These are phyloP conservation scores for Harmothoe impar DNA, from an alignment of 2,888 invertebrate genomes.

Conservation along the genomic window DNA sequence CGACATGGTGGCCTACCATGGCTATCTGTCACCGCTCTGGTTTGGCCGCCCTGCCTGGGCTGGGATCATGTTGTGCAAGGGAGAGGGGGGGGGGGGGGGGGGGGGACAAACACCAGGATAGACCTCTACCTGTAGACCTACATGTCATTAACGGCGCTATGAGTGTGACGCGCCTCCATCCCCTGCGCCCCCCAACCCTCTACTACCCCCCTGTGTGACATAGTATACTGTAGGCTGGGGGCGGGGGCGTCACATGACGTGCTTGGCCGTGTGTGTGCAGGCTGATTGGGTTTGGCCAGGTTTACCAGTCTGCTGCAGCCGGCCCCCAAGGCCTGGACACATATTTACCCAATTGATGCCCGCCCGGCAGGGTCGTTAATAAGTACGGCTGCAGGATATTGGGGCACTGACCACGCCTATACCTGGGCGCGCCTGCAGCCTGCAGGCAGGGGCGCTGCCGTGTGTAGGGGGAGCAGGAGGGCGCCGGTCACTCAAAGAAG, in stretches of 20 bases:
- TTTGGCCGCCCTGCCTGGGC: neutral
- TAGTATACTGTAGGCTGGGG: no score
- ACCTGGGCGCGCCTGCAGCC: constrained; percentile 1
- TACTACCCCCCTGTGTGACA: no score
- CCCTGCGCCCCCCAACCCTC: neutral
- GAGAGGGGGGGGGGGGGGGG: neutral
- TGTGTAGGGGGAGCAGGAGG: neutral
- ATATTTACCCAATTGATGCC: constrained; percentile 26
- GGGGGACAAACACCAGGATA: neutral
- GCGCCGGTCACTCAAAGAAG: neutral
- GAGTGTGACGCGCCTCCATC: neutral
- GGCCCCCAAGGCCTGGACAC: neutral
- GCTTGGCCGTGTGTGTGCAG: neutral
- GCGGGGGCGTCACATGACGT: neutral
- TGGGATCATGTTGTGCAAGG: neutral
- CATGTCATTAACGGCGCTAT: neutral
- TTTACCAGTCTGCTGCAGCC: constrained; percentile 10
- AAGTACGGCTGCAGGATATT: constrained; percentile 23
- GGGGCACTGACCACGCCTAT: neutral
- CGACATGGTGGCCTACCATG: no score
- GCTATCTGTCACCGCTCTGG: no score
- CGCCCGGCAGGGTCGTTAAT: neutral
- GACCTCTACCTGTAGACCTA: neutral
- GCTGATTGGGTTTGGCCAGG: constrained; percentile 2
- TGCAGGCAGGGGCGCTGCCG: neutral